Evolutionary conservation across 53 echinoderm and acorn worm species (phyloP), one percentile per base, ranked within the genome.

Genomic region (Pentamera pediparva): DNA sequence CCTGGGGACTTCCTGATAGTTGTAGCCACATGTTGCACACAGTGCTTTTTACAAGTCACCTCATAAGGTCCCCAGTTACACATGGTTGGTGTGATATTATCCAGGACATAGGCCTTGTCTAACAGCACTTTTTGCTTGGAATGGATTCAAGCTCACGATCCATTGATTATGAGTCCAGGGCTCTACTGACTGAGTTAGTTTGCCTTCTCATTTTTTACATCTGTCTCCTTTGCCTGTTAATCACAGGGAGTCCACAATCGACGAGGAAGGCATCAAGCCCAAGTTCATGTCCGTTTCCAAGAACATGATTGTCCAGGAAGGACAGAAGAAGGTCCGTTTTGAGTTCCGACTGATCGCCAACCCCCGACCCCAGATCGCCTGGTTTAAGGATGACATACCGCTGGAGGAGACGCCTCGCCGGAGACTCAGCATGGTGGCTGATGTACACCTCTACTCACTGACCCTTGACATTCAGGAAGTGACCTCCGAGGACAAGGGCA

Each of bases 301-400:
- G 31, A 83, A 82, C 35, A 67, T 56, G 57, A 78, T 84, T 1
- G 96, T 96, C 6, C 78, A 88, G 15, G 79, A 77, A 30, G 92
- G 89, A 54, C 51, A 81, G 36, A 57, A 79, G 57, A 91, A 88
- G 56, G 83, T 87, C 48, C 62, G 61, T 34, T 98, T 92, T 64
- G 98, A 98, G 53, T 98, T 98, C 84, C 88, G 91, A 21, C 92
- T 98, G 43, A 98, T 98, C 27, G 98, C 98, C 4, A 79, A 88
- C 19, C 98, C 98, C 6, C 77, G 98, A 12, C 98, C 98, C 5
- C 83, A 83, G 60, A 88, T 98, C 58, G 53, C 85, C 6, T 91
- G 91, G 91, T 98, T 80, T 77, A 79, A 87, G 32, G 81, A 98
- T 54, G 92, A 88, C 72, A 62, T 79, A 31, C 98, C 91, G 4